These are phyloP conservation scores for Sclerodermus sp. DNA, from an alignment of 2,888 invertebrate genomes.

Conservation along the genomic window DNA sequence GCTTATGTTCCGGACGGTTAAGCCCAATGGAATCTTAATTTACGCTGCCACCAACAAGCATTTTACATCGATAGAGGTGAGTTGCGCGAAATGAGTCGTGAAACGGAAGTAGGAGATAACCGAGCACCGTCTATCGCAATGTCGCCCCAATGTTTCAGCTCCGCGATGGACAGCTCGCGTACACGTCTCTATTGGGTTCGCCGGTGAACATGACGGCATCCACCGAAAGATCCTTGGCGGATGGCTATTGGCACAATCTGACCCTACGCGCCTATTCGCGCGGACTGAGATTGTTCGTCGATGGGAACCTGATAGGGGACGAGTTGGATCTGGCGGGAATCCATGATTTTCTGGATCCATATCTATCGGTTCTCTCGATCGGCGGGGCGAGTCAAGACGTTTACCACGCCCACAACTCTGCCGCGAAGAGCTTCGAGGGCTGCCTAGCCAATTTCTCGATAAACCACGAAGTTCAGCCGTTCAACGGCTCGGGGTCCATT, in stretches of 20 bases:
- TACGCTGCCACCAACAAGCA: constrained; percentile 86
- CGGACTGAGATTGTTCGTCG: constrained; percentile 72
- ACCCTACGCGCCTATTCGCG: constrained; percentile 74
- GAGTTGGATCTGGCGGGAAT: constrained; percentile 84
- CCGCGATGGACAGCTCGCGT: constrained; percentile 74
- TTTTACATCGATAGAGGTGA: constrained; percentile 77
- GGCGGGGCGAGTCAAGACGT: constrained; percentile 74
- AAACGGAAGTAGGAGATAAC: background rate
- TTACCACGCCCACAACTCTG: constrained; percentile 60
- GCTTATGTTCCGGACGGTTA: constrained; percentile 79
- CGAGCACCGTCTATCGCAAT: background rate
- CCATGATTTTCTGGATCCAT: constrained; percentile 91
- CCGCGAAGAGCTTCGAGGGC: constrained; percentile 76
- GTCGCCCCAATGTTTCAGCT: constrained; percentile 56
- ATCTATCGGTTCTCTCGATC: constrained; percentile 77
- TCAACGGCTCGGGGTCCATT: constrained; percentile 84
- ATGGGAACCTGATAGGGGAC: constrained; percentile 74
- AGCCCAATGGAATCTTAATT: constrained; percentile 78
- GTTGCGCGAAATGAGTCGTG: background rate
- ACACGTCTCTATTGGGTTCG: constrained; percentile 77
- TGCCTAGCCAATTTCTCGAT: constrained; percentile 88
- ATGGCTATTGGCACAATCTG: constrained; percentile 90
- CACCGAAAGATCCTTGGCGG: constrained; percentile 64
- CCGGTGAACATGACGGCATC: constrained; percentile 81
- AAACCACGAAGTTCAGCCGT: constrained; percentile 86